A percentile compares a stretch with the other conserved stretches of the same genome.
Conservation (phyloP, 2,113 vertebrate genomes). For the Uria aalge region DNA sequence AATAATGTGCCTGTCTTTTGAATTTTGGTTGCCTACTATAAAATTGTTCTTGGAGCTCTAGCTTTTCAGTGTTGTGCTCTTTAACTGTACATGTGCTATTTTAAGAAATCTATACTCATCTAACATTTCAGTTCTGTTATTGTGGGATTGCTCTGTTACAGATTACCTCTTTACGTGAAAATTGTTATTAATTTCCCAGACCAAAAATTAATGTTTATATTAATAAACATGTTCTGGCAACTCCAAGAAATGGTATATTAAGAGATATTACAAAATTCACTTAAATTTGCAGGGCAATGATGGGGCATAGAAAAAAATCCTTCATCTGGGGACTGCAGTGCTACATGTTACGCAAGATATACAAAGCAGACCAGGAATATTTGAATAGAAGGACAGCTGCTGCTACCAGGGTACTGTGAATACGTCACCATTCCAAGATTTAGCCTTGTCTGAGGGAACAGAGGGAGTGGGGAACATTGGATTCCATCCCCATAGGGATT, state of each 20-base stretch:
- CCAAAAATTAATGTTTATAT: constrained; percentile 26
- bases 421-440: neutral
- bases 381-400: neutral
- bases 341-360: neutral
- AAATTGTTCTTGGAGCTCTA: neutral
- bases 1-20: constrained; percentile 10
- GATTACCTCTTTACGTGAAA: neutral
- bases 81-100: neutral
- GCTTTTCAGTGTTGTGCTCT: neutral
- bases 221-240: constrained; percentile 46
- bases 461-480: neutral
- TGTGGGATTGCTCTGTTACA: constrained; percentile 4
- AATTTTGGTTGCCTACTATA: constrained; percentile 6
- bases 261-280: neutral
- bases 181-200: constrained; percentile 10
- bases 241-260: neutral
- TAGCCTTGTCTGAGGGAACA: neutral
- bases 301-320: neutral
- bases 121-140: neutral
- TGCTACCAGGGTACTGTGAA: neutral
- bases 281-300: neutral
- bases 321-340: neutral
- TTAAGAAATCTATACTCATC: neutral
- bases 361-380: neutral
- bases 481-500: neutral